These are phyloP conservation scores for Psittacula echo DNA, from an alignment of 2,797 vertebrate species.

Conservation along the genomic window DNA sequence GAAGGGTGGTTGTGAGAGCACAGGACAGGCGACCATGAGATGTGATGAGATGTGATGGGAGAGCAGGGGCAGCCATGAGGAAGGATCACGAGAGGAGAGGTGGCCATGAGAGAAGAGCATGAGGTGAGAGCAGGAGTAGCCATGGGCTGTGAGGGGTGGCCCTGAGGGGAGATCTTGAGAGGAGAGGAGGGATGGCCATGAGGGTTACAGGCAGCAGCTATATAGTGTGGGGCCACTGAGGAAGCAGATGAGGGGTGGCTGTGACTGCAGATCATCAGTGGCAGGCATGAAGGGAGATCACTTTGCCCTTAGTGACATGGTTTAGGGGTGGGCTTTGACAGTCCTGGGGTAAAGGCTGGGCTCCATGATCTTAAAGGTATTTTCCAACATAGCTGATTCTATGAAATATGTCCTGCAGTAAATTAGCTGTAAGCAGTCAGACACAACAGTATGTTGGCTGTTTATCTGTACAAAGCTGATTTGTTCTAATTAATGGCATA, in stretches of 20 bases:
- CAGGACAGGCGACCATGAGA: too few relatives aligned
- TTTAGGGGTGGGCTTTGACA: not conserved
- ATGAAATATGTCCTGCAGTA: not conserved
- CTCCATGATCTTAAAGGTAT: not conserved
- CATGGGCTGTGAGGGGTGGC: not conserved
- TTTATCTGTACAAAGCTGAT: not conserved
- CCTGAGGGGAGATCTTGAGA: too few relatives aligned
- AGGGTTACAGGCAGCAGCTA: not conserved
- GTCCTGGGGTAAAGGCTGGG: not conserved
- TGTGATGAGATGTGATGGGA: not conserved
- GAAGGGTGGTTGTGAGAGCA: too few relatives aligned
- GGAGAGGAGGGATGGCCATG: not conserved
- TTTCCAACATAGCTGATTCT: not conserved
- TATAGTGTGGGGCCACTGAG: not conserved
- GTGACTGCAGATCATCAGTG: not conserved
- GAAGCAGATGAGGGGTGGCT: not conserved
- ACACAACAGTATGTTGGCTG: not conserved
- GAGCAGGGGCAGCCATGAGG: not conserved
- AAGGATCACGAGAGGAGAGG: not conserved
- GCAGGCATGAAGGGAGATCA: not conserved
- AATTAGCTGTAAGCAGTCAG: not conserved
- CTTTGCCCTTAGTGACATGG: not conserved
- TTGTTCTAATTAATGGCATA: not conserved
- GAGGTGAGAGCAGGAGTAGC: not conserved
- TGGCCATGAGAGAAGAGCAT: not conserved